Evolutionary conservation across 2,888 invertebrate species (phyloP).

Genomic region (Campaea margaritaria): DNA sequence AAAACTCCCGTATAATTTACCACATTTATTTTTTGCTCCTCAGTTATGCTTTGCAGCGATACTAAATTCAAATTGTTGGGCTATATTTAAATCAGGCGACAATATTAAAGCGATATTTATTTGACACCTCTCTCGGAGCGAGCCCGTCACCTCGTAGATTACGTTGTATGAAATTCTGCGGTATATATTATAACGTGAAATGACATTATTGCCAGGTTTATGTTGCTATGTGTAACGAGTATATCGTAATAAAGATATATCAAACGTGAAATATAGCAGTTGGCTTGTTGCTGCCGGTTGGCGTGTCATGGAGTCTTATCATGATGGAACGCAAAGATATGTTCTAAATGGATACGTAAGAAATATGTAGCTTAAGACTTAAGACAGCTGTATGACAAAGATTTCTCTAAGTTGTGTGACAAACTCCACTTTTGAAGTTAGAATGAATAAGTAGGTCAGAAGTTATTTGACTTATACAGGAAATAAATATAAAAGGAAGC

Average conservation of each 20-base stretch:
- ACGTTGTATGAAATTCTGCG: constrained; percentile 65
- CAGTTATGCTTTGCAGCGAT: neutral
- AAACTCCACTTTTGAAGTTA: neutral
- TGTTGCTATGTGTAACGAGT: constrained; percentile 36
- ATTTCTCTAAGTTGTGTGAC: neutral
- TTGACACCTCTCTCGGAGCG: constrained; percentile 57
- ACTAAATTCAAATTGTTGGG: constrained; percentile 25
- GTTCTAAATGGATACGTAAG: constrained; percentile 16
- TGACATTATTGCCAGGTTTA: constrained; percentile 57
- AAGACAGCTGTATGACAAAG: neutral
- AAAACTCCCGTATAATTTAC: no score
- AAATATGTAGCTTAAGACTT: neutral
- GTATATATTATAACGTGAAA: constrained; percentile 62
- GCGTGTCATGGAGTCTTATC: constrained; percentile 25
- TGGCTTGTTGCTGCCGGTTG: constrained; percentile 11
- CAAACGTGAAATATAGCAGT: constrained; percentile 50
- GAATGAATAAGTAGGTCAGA: no score
- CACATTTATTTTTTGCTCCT: no score
- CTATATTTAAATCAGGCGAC: constrained; percentile 35
- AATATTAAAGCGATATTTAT: constrained; percentile 57
- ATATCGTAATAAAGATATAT: constrained; percentile 51
- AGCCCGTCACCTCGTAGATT: constrained; percentile 56
- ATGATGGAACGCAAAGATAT: constrained; percentile 24
- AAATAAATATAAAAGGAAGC: neutral
- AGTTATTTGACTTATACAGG: no score